Conservation (phyloP, 2,888 invertebrate genomes). For the Leucoma salicis region DNA sequence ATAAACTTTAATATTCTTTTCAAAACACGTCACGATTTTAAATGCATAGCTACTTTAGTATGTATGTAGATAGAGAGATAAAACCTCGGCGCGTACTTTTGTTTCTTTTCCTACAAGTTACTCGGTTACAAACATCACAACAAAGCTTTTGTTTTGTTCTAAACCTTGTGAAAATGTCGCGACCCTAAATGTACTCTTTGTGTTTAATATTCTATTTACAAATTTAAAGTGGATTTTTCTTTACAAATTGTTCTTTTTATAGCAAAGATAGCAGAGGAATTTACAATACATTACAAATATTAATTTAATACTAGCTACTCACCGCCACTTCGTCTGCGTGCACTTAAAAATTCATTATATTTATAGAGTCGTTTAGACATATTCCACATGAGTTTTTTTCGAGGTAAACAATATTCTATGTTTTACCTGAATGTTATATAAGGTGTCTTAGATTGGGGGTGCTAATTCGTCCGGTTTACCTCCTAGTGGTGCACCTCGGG, state of each 20-base stretch:
- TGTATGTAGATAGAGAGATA: slow-evolving; percentile 24
- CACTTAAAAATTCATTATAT: no score
- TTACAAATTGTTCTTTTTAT: background rate
- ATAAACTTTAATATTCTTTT: slow-evolving; percentile 4
- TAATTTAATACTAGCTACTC: no score
- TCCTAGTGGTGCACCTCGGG: no score
- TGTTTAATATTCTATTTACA: background rate
- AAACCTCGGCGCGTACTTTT: slow-evolving; percentile 16
- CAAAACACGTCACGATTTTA: slow-evolving; percentile 5
- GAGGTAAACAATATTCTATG: no score
- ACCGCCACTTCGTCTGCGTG: no score
- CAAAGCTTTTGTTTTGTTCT: slow-evolving; percentile 36
- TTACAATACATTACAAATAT: no score
- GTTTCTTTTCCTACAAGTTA: slow-evolving; percentile 32
- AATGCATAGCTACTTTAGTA: slow-evolving; percentile 25
- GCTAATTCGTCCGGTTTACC: no score
- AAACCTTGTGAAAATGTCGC: slow-evolving; percentile 22
- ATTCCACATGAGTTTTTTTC: no score
- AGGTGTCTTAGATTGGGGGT: no score
- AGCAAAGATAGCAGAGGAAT: no score
- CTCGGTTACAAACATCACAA: slow-evolving; percentile 43
- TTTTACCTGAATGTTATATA: no score
- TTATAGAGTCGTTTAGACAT: no score
- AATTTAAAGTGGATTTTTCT: slow-evolving; percentile 6
- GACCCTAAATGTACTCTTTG: slow-evolving; percentile 28